Evolutionary conservation across 2,113 vertebrate species (phyloP).

Genomic region (Pseudorectes ferrugineus): DNA sequence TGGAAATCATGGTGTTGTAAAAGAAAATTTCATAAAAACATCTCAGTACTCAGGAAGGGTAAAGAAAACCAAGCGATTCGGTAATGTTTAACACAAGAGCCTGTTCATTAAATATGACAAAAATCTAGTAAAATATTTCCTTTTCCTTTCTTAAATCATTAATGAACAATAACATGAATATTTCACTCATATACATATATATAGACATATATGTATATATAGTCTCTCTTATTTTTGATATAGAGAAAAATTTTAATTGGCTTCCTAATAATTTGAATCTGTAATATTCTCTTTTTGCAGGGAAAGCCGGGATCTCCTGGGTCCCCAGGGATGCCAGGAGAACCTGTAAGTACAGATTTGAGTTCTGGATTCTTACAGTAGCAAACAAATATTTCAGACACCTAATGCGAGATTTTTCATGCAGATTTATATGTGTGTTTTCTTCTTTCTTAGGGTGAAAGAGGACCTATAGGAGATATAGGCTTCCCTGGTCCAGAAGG

Average conservation of each 20-base stretch:
- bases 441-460: conserved; percentile 79
- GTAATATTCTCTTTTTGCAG: conserved; percentile 71
- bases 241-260: not conserved
- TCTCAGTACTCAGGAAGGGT: not conserved
- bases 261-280: not conserved
- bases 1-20: not conserved
- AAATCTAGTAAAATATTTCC: not conserved
- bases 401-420: not conserved
- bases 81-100: not conserved
- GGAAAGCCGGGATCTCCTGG: conserved; percentile 87
- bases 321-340: conserved; percentile 86
- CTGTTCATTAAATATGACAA: not conserved
- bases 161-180: not conserved
- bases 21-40: not conserved
- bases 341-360: conserved; percentile 82
- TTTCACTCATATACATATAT: not conserved
- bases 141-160: not conserved
- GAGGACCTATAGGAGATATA: conserved; percentile 91
- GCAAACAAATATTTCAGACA: not conserved
- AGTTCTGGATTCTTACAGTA: not conserved
- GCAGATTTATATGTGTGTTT: not conserved
- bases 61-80: not conserved
- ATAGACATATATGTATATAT: not conserved
- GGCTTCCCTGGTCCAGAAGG: conserved; percentile 96
- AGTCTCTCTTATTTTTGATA: not conserved